These are phyloP conservation scores for Tetropium fuscum DNA, from an alignment of 2,888 invertebrate species.

Conservation along the genomic window DNA sequence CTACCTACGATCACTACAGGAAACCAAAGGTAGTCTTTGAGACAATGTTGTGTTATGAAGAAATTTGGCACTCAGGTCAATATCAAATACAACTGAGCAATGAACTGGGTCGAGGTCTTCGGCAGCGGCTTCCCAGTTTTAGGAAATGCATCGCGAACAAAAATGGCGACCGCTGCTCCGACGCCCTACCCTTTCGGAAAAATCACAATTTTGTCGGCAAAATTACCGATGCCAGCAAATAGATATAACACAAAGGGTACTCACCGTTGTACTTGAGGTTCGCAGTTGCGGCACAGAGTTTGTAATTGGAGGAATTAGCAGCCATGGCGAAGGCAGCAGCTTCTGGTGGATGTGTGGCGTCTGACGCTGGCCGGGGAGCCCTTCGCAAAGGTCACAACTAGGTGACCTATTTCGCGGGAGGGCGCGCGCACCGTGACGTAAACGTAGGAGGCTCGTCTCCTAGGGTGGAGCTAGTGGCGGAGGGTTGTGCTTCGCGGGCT, in stretches of 20 bases:
- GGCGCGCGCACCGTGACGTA: constrained; percentile 61
- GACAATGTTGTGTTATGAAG: too few relatives aligned
- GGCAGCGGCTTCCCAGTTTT: too few relatives aligned
- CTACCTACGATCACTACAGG: too few relatives aligned
- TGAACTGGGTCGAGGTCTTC: too few relatives aligned
- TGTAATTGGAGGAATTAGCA: constrained; percentile 60
- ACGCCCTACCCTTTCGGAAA: not conserved
- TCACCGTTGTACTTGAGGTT: constrained; percentile 62
- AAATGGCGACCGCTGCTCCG: constrained; percentile 5
- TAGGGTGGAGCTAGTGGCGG: constrained; percentile 51
- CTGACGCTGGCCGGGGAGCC: constrained; percentile 49
- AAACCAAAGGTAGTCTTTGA: too few relatives aligned
- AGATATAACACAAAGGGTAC: constrained; percentile 35
- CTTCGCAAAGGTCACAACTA: constrained; percentile 57
- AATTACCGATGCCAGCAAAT: not conserved
- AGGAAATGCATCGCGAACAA: too few relatives aligned
- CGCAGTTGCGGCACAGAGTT: constrained; percentile 58
- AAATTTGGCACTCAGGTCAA: too few relatives aligned
- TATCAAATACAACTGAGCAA: too few relatives aligned
- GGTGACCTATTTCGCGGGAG: constrained; percentile 62
- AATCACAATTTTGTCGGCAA: not conserved
- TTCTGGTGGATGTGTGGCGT: constrained; percentile 58
- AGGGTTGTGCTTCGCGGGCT: constrained; percentile 40
- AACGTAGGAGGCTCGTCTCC: constrained; percentile 56
- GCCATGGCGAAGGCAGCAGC: constrained; percentile 60